Evolutionary conservation across 2,113 vertebrate genomes (phyloP).

Genomic region (Ondatra zibethicus): DNA sequence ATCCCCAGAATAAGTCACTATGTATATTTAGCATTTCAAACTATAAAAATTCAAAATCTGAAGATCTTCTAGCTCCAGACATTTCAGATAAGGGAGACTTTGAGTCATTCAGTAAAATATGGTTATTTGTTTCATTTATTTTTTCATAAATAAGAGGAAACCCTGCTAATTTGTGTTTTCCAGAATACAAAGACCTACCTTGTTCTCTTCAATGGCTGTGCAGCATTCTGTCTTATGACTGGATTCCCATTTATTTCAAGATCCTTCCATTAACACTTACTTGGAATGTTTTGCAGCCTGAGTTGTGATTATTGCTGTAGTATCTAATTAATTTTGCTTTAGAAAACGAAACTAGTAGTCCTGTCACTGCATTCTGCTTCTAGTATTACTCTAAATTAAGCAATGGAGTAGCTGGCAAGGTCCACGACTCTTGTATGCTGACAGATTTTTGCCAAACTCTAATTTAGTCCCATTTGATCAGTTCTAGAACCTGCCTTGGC

Average conservation of each 20-base stretch:
- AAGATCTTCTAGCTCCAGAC: background rate
- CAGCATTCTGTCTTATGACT: background rate
- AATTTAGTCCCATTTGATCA: background rate
- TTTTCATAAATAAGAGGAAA: background rate
- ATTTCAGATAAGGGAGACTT: background rate
- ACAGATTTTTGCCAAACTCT: background rate
- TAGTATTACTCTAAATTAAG: background rate
- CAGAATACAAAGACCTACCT: too few relatives aligned
- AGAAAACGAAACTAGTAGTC: background rate
- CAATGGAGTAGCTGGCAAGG: background rate
- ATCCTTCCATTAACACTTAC: background rate
- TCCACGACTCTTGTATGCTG: background rate
- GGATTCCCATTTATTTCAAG: background rate
- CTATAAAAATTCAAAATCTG: background rate
- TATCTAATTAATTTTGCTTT: background rate
- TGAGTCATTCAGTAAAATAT: too few relatives aligned
- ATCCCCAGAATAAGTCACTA: background rate
- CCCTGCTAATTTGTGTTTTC: background rate
- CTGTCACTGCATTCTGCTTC: background rate
- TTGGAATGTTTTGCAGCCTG: background rate
- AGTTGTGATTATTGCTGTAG: background rate
- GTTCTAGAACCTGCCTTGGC: background rate
- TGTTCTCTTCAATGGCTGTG: background rate
- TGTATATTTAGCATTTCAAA: background rate
- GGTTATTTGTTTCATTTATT: background rate